Evolutionary conservation across 1,140 invertebrate species (phyloP).

Genomic region (Atta cephalotes): DNA sequence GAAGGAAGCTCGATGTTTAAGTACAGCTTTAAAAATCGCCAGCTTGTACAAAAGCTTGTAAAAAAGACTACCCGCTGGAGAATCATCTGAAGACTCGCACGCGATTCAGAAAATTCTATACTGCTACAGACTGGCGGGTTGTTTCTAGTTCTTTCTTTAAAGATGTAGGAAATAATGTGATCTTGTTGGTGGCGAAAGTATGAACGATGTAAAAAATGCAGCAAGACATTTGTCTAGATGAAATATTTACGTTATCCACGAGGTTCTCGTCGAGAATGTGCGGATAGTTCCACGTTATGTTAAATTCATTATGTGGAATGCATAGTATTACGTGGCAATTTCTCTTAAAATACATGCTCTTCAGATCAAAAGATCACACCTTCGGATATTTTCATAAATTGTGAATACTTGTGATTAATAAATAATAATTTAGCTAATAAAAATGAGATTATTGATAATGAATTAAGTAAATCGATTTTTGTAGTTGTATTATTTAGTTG

Average conservation of each 20-base stretch:
- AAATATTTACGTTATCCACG: constrained; percentile 30
- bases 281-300: constrained; percentile 23
- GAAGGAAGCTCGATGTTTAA: not conserved
- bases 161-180: constrained; percentile 5
- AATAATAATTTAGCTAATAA: not conserved
- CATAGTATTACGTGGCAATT: not conserved
- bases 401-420: not conserved
- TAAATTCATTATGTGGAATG: constrained; percentile 13
- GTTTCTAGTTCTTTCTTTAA: constrained; percentile 15
- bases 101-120: not conserved
- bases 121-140: not conserved
- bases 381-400: not conserved
- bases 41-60: not conserved
- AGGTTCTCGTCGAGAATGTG: not conserved
- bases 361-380: not conserved
- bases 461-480: not conserved
- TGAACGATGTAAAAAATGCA: constrained; percentile 54
- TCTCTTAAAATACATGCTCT: not conserved
- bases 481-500: too few relatives aligned
- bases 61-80: not conserved
- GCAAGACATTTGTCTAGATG: not conserved
- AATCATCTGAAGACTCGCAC: not conserved
- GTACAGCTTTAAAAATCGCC: constrained; percentile 10
- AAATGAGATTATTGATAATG: not conserved
- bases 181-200: not conserved